Percentiles rank a stretch among this genome's conserved stretches.
Conservation (phyloP, 2,113 vertebrate genomes). For the Ursus arctos region DNA sequence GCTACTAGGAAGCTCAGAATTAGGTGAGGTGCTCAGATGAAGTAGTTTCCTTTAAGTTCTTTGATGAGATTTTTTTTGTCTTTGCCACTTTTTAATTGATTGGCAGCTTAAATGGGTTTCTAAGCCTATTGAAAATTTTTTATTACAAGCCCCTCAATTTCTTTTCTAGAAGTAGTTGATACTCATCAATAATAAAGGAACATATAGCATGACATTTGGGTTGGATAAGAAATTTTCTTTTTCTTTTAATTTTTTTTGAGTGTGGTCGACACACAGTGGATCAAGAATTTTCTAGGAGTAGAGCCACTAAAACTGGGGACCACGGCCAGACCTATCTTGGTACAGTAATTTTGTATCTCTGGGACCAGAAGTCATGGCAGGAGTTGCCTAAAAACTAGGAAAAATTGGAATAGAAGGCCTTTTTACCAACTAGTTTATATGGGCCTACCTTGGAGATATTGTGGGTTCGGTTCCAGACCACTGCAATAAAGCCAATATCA, state of each 20-base stretch:
- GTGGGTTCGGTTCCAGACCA: background rate
- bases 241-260: background rate
- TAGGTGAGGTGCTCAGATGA: background rate
- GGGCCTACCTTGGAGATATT: background rate
- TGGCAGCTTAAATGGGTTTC: background rate
- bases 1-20: background rate
- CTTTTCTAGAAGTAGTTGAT: slow-evolving; percentile 47
- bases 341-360: background rate
- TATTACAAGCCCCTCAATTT: background rate
- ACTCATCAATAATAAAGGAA: background rate
- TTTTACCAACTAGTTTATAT: background rate
- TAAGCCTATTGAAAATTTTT: background rate
- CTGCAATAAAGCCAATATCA: background rate
- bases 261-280: background rate
- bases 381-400: background rate
- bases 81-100: background rate
- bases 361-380: background rate
- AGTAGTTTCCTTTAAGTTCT: background rate
- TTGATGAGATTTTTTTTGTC: slow-evolving; percentile 24
- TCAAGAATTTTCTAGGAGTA: background rate
- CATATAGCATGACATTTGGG: background rate
- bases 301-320: background rate
- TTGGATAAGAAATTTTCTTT: slow-evolving; percentile 1
- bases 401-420: background rate
- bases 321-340: background rate